Evolutionary conservation across 2,888 invertebrate genomes (phyloP).

Genomic region (Ceratothoa steindachneri): DNA sequence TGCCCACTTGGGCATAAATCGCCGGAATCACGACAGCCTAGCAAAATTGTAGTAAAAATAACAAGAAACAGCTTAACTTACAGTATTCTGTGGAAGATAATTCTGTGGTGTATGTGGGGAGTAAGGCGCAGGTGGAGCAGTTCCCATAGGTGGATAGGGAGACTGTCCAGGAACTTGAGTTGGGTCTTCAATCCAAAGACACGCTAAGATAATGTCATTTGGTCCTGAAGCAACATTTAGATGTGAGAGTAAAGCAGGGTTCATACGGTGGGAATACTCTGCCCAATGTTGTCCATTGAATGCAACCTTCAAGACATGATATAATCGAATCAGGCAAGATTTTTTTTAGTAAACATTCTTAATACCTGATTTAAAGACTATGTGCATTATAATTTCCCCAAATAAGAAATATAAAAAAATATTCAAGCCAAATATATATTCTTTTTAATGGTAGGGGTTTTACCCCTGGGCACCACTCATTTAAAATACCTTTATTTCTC

Average conservation of each 20-base stretch:
- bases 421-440: too few relatives aligned
- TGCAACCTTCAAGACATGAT: slow-evolving; percentile 26
- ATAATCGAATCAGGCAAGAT: not conserved
- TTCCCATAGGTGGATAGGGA: slow-evolving; percentile 12
- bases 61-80: too few relatives aligned
- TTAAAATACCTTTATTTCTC: too few relatives aligned
- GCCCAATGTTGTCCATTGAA: slow-evolving; percentile 32
- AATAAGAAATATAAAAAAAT: too few relatives aligned
- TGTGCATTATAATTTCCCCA: too few relatives aligned
- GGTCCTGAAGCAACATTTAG: slow-evolving; percentile 24
- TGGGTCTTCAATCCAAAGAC: slow-evolving; percentile 39
- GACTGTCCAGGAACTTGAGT: slow-evolving; percentile 4
- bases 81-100: not conserved
- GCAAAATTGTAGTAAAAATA: too few relatives aligned
- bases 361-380: too few relatives aligned
- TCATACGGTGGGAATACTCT: slow-evolving; percentile 30
- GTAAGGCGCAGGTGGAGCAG: not conserved
- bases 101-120: not conserved
- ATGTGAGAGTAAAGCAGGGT: slow-evolving; percentile 30
- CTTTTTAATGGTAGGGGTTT: too few relatives aligned
- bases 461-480: too few relatives aligned
- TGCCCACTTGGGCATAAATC: too few relatives aligned
- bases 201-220: slow-evolving; percentile 31
- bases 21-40: too few relatives aligned
- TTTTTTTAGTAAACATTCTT: not conserved